These are phyloP conservation scores for Drosophila sp. DNA, from an alignment of 1,140 invertebrate species.

Conservation along the genomic window DNA sequence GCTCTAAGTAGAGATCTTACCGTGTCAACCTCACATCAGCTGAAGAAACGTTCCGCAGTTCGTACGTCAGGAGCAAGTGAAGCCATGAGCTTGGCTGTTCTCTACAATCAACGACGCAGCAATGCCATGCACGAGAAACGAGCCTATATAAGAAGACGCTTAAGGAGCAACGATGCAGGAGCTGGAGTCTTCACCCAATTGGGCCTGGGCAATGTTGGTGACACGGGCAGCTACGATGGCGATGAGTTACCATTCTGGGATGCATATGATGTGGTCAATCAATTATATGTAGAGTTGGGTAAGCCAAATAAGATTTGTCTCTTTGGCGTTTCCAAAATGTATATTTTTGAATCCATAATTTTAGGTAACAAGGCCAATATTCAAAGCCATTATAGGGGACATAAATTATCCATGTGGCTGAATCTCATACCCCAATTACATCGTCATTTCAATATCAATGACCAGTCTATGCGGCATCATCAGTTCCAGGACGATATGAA, in stretches of 20 bases:
- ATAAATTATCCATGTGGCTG: conserved; percentile 96
- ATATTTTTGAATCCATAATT: conserved; percentile 26
- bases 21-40: conserved; percentile 29
- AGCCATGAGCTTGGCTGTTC: conserved; percentile 66
- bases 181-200: conserved; percentile 31
- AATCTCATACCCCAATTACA: conserved; percentile 95
- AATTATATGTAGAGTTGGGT: conserved; percentile 93
- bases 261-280: conserved; percentile 94
- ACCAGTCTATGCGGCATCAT: conserved; percentile 91
- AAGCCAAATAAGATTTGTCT: conserved; percentile 6
- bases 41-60: conserved; percentile 48
- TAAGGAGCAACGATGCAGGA: conserved; percentile 67
- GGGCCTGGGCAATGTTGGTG: conserved; percentile 42
- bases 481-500: conserved; percentile 88
- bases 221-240: conserved; percentile 56
- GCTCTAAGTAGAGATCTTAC: conserved; percentile 13
- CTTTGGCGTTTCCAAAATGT: background rate
- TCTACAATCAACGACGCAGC: conserved; percentile 76
- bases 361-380: conserved; percentile 87
- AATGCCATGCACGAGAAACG: conserved; percentile 76
- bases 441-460: conserved; percentile 88
- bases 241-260: conserved; percentile 90
- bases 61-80: conserved; percentile 34
- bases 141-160: conserved; percentile 55
- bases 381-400: conserved; percentile 93